Conservation (phyloP, 2,888 invertebrate genomes). For the Augiades crinisus region DNA sequence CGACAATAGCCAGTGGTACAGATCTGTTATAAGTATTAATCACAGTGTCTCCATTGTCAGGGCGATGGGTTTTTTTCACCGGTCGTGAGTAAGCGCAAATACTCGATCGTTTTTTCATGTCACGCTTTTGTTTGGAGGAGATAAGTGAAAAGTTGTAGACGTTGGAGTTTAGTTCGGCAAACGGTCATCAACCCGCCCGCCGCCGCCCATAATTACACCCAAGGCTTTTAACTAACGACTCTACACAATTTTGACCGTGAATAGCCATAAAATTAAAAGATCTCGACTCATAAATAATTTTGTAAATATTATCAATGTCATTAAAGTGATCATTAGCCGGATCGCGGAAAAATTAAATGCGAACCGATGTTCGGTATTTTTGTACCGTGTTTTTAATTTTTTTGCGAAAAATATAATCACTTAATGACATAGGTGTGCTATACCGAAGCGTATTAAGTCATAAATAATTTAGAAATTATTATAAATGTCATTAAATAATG, state of each 20-base stretch:
- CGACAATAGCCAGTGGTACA: constrained; percentile 6
- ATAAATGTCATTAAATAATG: background rate
- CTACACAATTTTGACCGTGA: constrained; percentile 36
- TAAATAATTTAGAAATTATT: background rate
- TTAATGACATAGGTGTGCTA: too few species aligned
- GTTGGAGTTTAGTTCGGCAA: constrained; percentile 49
- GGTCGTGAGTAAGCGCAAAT: constrained; percentile 67
- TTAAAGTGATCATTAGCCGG: constrained; percentile 14
- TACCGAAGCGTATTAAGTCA: too few species aligned
- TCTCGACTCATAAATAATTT: constrained; percentile 13
- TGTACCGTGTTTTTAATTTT: background rate
- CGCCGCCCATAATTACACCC: constrained; percentile 58
- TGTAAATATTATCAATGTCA: constrained; percentile 6
- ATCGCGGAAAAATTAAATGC: constrained; percentile 11
- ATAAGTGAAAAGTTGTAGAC: constrained; percentile 63
- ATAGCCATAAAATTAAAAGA: background rate
- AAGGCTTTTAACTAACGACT: constrained; percentile 58
- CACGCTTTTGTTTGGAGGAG: constrained; percentile 67
- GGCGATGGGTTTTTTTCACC: constrained; percentile 43
- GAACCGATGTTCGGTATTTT: too few species aligned
- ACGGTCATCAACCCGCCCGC: constrained; percentile 63
- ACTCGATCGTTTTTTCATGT: constrained; percentile 48
- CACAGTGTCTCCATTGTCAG: constrained; percentile 66
- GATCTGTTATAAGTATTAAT: constrained; percentile 58
- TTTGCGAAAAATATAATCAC: too few species aligned